Conservation (phyloP, 2,888 invertebrate species). For the Metopia argyrocephala region DNA sequence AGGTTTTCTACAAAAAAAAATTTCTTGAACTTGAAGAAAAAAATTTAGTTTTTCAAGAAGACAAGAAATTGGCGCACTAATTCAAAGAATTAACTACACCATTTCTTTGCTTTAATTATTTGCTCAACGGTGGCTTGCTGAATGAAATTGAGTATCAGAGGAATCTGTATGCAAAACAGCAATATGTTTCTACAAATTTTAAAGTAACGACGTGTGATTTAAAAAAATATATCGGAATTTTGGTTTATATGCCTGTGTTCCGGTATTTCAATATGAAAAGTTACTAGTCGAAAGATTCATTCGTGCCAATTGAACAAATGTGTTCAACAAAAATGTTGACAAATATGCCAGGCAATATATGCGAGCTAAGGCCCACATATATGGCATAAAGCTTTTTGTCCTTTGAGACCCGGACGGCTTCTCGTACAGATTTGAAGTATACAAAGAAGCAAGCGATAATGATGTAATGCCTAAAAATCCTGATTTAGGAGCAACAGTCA, state of each 20-base stretch:
- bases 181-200: background rate
- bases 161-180: conserved; percentile 17
- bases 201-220: background rate
- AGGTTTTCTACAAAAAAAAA: background rate
- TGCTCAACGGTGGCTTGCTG: conserved; percentile 12
- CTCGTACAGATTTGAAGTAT: conserved; percentile 3
- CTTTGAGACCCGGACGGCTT: conserved; percentile 17
- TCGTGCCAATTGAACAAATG: no score
- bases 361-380: conserved; percentile 13
- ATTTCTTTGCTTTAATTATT: background rate
- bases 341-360: no score
- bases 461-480: background rate
- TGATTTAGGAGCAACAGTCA: background rate
- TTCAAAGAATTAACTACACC: conserved; percentile 15
- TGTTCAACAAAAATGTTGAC: no score
- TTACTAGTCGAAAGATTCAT: no score
- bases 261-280: no score
- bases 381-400: conserved; percentile 31
- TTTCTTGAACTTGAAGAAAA: conserved; percentile 22
- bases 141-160: conserved; percentile 25
- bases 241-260: background rate
- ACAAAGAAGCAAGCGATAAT: conserved; percentile 7
- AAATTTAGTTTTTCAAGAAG: conserved; percentile 14
- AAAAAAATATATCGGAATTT: conserved; percentile 26
- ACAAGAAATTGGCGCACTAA: conserved; percentile 8